Percentiles rank a stretch among this genome's conserved stretches.
These are phyloP conservation scores for Chloroclysta siterata DNA, from an alignment of 2,888 invertebrate genomes.

Conservation along the genomic window DNA sequence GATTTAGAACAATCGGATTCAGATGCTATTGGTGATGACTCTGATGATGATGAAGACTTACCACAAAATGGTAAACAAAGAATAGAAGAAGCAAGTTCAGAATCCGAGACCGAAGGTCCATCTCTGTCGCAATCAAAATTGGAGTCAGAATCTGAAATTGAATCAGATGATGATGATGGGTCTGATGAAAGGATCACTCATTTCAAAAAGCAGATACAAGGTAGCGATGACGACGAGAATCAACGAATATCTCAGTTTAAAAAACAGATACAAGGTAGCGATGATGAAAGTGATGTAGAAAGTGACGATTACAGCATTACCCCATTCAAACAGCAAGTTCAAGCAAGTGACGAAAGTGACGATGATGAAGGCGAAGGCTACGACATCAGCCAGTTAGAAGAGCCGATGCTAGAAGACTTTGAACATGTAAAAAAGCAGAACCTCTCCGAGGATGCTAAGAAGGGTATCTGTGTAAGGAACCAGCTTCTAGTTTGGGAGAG, in stretches of 20 bases:
- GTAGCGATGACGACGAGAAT: conserved; percentile 36
- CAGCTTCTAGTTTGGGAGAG: conserved; percentile 93
- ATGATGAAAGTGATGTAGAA: conserved; percentile 47
- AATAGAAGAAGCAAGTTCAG: conserved; percentile 29
- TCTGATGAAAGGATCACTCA: conserved; percentile 16
- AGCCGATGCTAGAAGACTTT: conserved; percentile 81
- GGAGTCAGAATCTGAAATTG: conserved; percentile 25
- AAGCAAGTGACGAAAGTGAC: conserved; percentile 48
- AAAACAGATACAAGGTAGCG: conserved; percentile 29
- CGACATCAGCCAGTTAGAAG: conserved; percentile 75
- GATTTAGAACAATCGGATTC: conserved; percentile 55
- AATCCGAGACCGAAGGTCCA: conserved; percentile 36
- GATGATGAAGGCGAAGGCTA: conserved; percentile 67
- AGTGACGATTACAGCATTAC: conserved; percentile 57
- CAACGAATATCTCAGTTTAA: conserved; percentile 20
- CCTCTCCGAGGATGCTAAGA: conserved; percentile 85
- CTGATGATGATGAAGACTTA: conserved; percentile 37
- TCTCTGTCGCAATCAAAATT: conserved; percentile 12
- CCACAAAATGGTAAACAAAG: conserved; percentile 26
- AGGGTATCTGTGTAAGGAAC: conserved; percentile 88
- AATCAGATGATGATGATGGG: conserved; percentile 21
- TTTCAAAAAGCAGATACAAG: conserved; percentile 20
- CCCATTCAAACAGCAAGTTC: conserved; percentile 55
- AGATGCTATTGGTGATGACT: conserved; percentile 42
- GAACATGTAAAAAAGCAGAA: conserved; percentile 85